Base-by-base conservation (phyloP, 2,113 vertebrate genomes). In the Pedionomus torquatus region DNA sequence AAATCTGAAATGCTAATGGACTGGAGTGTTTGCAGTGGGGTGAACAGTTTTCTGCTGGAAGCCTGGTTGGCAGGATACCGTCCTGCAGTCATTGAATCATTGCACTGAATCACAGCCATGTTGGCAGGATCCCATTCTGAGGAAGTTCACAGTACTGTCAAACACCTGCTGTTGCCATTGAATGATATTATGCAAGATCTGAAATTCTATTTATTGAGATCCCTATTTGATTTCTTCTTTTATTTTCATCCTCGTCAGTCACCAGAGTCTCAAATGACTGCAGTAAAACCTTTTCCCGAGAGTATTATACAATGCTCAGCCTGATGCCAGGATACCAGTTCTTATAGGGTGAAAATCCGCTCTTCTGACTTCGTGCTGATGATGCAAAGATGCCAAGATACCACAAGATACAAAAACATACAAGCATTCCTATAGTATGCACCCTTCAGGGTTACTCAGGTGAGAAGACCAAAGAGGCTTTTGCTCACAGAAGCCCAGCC, bases 91-190 rank as follows among this genome's bases (percentile, higher is more conserved):
- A 66, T 97, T 98, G 98, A 98, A 98, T 98, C 98, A 98, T 96
- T 97, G 96, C 94, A 91, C 95, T 98, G 98, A 98, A 98, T 98
- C 97, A 98, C 94, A 97, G 97, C 98, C 98, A 97, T 97, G 69
- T 97, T 97, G 98, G 97, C 98, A 98, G 97, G 94, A 98, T 98
- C 98, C 96, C 97, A 97, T 98, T 98, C 98, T 95, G 97, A 98
- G 98, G 98, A 98, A 98, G 98, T 98, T 98, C 97, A 87, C 97
- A 98, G 97, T 96, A 88, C 97, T 98, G 97, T 98, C 98, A 98
- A 98, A 98, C 98, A 98, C 98, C 98, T 98, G 97, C 98, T 98
- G 98, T 98, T 98, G 96, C 97, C 97, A 98, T 98, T 98, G 98
- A 98, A 97, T 94, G 97, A 95, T 98, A 97, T 98, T 98, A 98